Evolutionary conservation across 2,797 vertebrate genomes (phyloP).

Genomic region (Sarcophilus harrisii): DNA sequence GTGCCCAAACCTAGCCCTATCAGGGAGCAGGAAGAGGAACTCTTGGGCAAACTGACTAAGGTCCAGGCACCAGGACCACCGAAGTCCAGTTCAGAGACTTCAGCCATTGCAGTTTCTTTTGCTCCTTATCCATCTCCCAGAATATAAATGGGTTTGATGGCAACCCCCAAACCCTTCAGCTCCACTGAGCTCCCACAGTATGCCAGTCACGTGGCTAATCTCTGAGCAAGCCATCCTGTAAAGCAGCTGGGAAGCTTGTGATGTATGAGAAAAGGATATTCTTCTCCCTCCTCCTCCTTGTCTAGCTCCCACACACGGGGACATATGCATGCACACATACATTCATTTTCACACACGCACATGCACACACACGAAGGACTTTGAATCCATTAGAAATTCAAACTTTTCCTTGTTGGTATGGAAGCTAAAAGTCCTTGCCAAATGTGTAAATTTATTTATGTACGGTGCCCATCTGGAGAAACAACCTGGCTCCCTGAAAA

Average conservation of each 20-base stretch:
- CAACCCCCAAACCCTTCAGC: neutral
- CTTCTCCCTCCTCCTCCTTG: neutral
- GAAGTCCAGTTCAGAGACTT: neutral
- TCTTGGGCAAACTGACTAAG: neutral
- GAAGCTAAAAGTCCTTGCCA: constrained; percentile 54
- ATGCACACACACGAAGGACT: neutral
- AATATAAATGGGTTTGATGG: neutral
- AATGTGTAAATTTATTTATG: constrained; percentile 60
- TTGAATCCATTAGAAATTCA: constrained; percentile 56
- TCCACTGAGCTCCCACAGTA: neutral
- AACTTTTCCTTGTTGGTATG: constrained; percentile 49
- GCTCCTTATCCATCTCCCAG: neutral
- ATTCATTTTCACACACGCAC: neutral
- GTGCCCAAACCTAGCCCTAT: neutral
- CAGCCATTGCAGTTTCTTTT: neutral
- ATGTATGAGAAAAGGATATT: neutral
- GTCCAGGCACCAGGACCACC: neutral
- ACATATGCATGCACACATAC: neutral
- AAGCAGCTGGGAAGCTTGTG: constrained; percentile 1
- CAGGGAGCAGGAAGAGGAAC: neutral
- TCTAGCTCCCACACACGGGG: neutral
- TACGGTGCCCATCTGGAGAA: constrained; percentile 74
- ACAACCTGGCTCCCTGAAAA: constrained; percentile 66
- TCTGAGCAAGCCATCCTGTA: neutral
- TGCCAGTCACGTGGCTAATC: neutral